These are phyloP conservation scores for Holotrichia oblita DNA, from an alignment of 1,140 invertebrate species.

Conservation along the genomic window DNA sequence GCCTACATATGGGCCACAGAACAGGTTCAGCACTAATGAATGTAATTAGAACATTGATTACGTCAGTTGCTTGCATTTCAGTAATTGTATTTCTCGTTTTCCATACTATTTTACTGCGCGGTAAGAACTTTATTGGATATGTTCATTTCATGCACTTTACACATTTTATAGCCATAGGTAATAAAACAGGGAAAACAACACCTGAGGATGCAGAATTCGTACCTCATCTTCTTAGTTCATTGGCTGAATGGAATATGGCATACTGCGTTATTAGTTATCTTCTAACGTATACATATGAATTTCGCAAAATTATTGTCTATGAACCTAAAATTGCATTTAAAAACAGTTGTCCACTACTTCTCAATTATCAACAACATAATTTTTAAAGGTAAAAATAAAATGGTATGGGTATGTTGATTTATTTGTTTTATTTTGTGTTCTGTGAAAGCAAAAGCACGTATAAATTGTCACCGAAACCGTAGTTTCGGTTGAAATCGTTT, in stretches of 20 bases:
- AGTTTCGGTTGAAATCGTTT: no score
- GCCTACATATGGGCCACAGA: background rate
- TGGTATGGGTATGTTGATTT: no score
- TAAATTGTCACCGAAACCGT: no score
- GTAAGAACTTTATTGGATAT: background rate
- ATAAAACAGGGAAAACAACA: background rate
- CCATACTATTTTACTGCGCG: background rate
- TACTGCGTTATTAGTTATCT: background rate
- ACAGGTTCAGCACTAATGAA: background rate
- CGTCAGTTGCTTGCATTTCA: background rate
- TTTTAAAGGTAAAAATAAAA: no score
- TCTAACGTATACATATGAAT: background rate
- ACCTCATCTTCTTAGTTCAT: background rate
- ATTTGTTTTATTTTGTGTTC: no score
- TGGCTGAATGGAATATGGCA: background rate
- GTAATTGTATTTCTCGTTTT: background rate
- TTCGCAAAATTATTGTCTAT: background rate
- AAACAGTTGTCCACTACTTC: background rate
- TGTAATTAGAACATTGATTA: background rate
- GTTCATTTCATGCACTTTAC: background rate
- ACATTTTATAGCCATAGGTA: background rate
- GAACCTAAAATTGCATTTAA: background rate
- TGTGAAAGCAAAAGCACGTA: no score
- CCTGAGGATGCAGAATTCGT: background rate
- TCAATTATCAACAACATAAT: no score